Evolutionary conservation across 2,797 vertebrate genomes (phyloP), one percentile per base, ranked within the genome.

Genomic region (Sitta carolinensis): DNA sequence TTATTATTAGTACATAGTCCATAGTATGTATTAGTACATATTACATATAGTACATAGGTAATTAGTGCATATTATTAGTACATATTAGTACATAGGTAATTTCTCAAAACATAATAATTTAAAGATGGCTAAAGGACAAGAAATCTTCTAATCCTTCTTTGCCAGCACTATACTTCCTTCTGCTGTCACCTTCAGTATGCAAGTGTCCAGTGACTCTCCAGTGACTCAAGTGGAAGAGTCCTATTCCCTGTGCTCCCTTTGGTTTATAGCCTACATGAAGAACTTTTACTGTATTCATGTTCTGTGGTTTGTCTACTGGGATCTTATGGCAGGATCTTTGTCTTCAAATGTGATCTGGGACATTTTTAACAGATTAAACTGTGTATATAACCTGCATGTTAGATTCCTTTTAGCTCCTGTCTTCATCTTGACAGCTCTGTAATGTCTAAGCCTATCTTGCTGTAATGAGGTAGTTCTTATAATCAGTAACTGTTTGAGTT

Each of bases 351-450:
- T n/a, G 32, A 40, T 43, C 70, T 59, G 58, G 29, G 26, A 45
- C 10, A 8, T 21, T 38, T 82, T 27, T 59, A 43, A 22, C 23
- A 87, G 22, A 5, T 34, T 21, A 23, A 83, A 32, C 16, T n/a
- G 1, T 42, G 5, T 54, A 0, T 67, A 1, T 47, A 50, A 54
- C 5, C 14, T 50, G 7, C 40, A 23, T 48, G 48, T 20, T 1
- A 3, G 10, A 4, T 55, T 84, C 30, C 26, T 74, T 81, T 70
- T 57, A 38, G 67, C 34, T 50, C 62, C 10, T 23, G 17, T 55
- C 27, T 66, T 80, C 8, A 18, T 55, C 42, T 36, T 21, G 10
- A 79, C 32, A 80, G 26, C 26, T 50, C 7, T 45, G 32, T 50
- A 40, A 7, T 66, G 23, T 47, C 27, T 29, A 10, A 52, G 27